Evolutionary conservation across 2,113 vertebrate genomes (phyloP).

Genomic region (Procapra przewalskii): DNA sequence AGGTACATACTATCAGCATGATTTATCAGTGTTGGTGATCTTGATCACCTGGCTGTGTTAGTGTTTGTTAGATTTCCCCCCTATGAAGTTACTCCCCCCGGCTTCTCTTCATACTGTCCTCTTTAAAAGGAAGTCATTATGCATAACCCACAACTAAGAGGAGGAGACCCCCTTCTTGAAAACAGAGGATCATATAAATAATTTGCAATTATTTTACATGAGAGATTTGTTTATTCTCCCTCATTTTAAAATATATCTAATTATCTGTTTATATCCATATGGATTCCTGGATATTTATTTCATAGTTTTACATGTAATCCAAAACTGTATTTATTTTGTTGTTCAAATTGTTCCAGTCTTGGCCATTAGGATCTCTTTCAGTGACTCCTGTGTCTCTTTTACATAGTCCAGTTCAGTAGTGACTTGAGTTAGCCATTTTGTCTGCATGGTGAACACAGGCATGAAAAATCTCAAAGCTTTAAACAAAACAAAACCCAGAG

Average conservation of each 20-base stretch:
- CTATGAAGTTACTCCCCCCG: not conserved
- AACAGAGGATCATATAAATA: not conserved
- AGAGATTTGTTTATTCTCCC: not conserved
- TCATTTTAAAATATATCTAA: not conserved
- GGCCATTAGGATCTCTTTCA: not conserved
- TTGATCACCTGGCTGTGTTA: not conserved
- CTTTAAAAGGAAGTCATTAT: not conserved
- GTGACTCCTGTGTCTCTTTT: not conserved
- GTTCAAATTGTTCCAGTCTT: not conserved
- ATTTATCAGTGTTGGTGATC: not conserved
- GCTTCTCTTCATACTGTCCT: not conserved
- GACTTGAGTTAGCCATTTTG: not conserved
- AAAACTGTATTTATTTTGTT: not conserved
- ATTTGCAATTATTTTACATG: not conserved
- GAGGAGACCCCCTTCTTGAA: not conserved
- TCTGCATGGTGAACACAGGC: not conserved
- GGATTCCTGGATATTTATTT: not conserved
- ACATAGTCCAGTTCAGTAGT: rapidly evolving
- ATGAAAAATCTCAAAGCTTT: not conserved
- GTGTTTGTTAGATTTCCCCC: not conserved
- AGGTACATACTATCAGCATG: not conserved
- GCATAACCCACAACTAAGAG: not conserved
- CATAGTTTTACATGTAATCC: not conserved
- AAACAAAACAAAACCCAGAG: not conserved
- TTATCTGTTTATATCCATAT: not conserved